Evolutionary conservation across 2,113 vertebrate species (phyloP).

Genomic region (Chascanopsetta lugubris): DNA sequence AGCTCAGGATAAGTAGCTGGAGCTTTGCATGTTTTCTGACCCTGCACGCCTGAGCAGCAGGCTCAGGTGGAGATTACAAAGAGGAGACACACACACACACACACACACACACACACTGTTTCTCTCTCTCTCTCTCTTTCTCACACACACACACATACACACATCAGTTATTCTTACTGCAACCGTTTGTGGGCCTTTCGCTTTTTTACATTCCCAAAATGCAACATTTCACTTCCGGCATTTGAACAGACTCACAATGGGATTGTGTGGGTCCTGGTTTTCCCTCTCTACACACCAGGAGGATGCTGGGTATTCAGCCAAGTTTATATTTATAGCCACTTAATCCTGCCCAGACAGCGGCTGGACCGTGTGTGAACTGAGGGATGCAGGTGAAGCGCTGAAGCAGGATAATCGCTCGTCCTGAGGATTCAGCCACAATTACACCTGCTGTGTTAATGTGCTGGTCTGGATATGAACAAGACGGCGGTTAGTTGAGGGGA

Average conservation of each 20-base stretch:
- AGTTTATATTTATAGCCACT: conserved; percentile 40
- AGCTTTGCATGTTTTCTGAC: conserved; percentile 73
- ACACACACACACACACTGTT: conserved; percentile 16
- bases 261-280: neutral
- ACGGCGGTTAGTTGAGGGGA: neutral
- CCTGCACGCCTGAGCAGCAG: conserved; percentile 51
- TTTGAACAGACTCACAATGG: too few relatives aligned
- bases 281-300: neutral
- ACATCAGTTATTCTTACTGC: too few relatives aligned
- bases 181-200: too few relatives aligned
- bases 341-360: conserved; percentile 34
- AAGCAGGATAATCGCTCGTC: conserved; percentile 38
- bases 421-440: neutral
- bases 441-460: neutral
- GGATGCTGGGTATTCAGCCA: neutral
- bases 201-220: too few relatives aligned
- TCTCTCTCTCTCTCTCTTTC: too few relatives aligned
- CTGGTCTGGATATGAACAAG: neutral
- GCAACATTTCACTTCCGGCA: too few relatives aligned
- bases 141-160: too few relatives aligned
- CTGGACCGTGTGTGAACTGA: conserved; percentile 11
- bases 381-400: conserved; percentile 12
- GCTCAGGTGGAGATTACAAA: conserved; percentile 72
- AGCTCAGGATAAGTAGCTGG: conserved; percentile 73
- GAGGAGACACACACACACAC: conserved; percentile 22